Percentiles rank a stretch among this genome's conserved stretches.
These are phyloP conservation scores for Erethizon dorsatum DNA, from an alignment of 2,797 vertebrate genomes.

Conservation along the genomic window DNA sequence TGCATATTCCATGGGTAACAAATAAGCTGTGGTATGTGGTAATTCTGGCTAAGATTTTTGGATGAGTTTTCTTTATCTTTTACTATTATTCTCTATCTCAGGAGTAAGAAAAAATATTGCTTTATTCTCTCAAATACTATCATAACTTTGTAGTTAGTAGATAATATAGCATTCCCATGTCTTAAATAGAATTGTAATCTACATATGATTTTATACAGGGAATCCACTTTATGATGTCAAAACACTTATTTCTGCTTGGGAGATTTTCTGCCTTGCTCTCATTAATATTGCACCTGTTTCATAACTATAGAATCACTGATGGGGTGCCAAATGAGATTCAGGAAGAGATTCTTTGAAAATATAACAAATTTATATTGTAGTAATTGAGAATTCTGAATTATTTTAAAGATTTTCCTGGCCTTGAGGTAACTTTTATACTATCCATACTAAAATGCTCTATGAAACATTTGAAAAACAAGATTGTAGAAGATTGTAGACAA, in stretches of 20 bases:
- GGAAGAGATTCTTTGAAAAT: constrained; percentile 27
- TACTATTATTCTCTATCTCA: background rate
- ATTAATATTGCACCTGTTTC: constrained; percentile 63
- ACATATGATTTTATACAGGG: constrained; percentile 56
- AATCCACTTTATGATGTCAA: constrained; percentile 72
- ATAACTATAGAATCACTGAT: constrained; percentile 25
- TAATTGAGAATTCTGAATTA: constrained; percentile 56
- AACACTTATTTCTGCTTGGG: constrained; percentile 71
- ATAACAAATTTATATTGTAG: background rate
- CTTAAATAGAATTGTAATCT: constrained; percentile 63
- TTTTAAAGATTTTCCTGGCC: constrained; percentile 27
- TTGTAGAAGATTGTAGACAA: background rate
- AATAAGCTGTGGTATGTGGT: background rate
- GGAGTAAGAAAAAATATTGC: constrained; percentile 59
- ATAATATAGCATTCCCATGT: constrained; percentile 5
- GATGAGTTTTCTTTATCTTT: constrained; percentile 50
- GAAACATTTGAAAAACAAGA: constrained; percentile 16
- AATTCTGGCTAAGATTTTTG: constrained; percentile 34
- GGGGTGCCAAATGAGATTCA: constrained; percentile 48
- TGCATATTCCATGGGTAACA: constrained; percentile 52
- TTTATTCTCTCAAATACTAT: constrained; percentile 49
- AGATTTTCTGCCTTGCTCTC: constrained; percentile 35
- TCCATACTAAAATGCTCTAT: background rate
- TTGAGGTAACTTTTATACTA: constrained; percentile 15
- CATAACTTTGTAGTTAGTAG: constrained; percentile 58